Percentiles rank a stretch among this genome's conserved stretches.
These are phyloP conservation scores for Heliconius ismenius DNA, from an alignment of 2,888 invertebrate genomes.

Conservation along the genomic window DNA sequence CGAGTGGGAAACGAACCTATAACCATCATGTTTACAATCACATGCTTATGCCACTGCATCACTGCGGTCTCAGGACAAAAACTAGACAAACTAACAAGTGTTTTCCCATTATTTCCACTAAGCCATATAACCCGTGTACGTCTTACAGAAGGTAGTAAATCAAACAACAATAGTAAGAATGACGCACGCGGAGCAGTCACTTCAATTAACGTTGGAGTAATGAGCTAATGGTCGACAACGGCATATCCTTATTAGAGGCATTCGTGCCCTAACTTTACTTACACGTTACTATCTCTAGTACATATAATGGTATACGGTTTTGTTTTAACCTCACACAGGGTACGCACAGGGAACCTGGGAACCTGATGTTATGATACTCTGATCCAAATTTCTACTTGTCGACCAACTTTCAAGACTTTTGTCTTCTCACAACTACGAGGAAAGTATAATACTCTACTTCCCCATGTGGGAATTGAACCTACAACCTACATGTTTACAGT, in stretches of 20 bases:
- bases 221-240: conserved; percentile 43
- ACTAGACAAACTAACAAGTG: not conserved
- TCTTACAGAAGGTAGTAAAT: conserved; percentile 35
- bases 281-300: not conserved
- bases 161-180: conserved; percentile 41
- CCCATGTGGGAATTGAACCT: not conserved
- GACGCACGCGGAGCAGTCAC: conserved; percentile 38
- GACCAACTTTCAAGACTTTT: no score
- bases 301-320: not conserved
- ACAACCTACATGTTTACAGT: not conserved
- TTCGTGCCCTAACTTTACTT: conserved; percentile 19
- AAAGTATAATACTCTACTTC: no score
- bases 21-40: not conserved
- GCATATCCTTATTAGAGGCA: conserved; percentile 47
- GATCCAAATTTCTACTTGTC: no score
- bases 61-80: not conserved
- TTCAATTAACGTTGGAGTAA: conserved; percentile 48
- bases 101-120: not conserved
- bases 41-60: not conserved
- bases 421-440: no score
- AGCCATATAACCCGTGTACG: not conserved
- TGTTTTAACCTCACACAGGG: no score
- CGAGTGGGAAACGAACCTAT: not conserved
- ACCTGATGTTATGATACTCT: no score
- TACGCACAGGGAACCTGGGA: no score